Evolutionary conservation across 1,140 invertebrate species (phyloP), one percentile per base, ranked within the genome.

Genomic region (Drosophila sp.): DNA sequence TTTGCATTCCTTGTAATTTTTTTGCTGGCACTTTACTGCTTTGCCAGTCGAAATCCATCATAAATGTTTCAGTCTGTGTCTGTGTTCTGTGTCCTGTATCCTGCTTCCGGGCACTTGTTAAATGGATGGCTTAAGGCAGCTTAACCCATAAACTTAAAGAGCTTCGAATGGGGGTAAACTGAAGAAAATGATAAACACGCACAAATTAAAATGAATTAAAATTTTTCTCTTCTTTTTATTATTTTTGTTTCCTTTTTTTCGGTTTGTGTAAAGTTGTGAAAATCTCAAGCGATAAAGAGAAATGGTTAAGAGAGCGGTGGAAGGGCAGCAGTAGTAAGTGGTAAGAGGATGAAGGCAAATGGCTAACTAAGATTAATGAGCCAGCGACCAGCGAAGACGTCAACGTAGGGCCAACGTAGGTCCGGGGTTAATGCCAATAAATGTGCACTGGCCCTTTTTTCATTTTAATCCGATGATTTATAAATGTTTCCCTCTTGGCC

Each of bases 301-400:
- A 8, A 23, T 1, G 27, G 60, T 60, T 66, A 62, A 64, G 63
- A 47, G 55, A 56, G 65, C n/a, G 62, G 40, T 27, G 35, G n/a
- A 17, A 3, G 33, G 41, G 4, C 7, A 17, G 41, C 55, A 63
- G 47, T 57, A 57, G 68, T 7, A 40, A 56, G 47, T 32, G 54
- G 44, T 66, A 58, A 47, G 54, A 57, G 60, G 10, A 10, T 38
- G 33, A 68, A 65, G 66, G 47, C 70, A 66, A 65, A 30, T 70
- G 70, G 76, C 74, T 81, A 85, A 85, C 82, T 78, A 85, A 86
- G 81, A 85, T 85, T 85, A 86, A 85, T 84, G 81, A 84, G 66
- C 60, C 56, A 66, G 30, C 30, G 61, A 41, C 17, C 32, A 55
- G 11, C 57, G 23, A 38, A 27, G 44, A 32, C 62, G 35, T 33